Base-by-base conservation (phyloP, 1,140 invertebrate genomes). In the Antheraea mylitta region DNA sequence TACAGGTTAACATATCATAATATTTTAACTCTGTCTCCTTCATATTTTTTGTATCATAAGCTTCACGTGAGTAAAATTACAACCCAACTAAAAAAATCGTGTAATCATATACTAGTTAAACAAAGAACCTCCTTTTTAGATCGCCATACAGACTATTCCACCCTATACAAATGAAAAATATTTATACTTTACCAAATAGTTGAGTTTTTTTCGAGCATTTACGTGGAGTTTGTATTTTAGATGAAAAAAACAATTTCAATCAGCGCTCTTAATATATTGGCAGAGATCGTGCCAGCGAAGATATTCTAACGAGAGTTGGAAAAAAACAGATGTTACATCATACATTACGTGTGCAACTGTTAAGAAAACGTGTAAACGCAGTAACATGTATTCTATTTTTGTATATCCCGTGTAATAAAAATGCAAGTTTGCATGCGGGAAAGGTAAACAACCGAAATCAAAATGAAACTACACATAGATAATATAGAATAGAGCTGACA, bases 321-420 rank as follows among this genome's bases (percentile, higher is more conserved):
- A 63, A 63, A 61, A 63, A 63, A 63, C 19, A 22, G 61, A 63
- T 30, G 61, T 37, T 36, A 36, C 30, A 37, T 37, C 61, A 36
- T 37, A 13, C 37, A 36, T 63, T 11, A 63, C 59, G 59, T 13
- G n/a, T 30, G 19, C 11, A 19, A 61, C n/a, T 30, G 61, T 37
- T 3, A 63, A 63, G 10, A 37, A 42, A 61, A 61, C 61, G 36
- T 30, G 61, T 36, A 63, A 63, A 61, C 30, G 19, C 18, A 19
- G 59, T 22, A 59, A 59, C 58, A 61, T 42, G 11, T 42, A 7
- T 16, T 53, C 45, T 53, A 53, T 53, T 53, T 53, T 53, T 53
- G 13, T 53, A 13, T 53, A 11, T 53, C 45, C 9, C 45, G 45
- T 11, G 45, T 53, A 9, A n/a, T 53, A 16, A 53, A 53, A 53